These are phyloP conservation scores for Limnephilus auricula DNA, from an alignment of 2,888 invertebrate species.

Conservation along the genomic window DNA sequence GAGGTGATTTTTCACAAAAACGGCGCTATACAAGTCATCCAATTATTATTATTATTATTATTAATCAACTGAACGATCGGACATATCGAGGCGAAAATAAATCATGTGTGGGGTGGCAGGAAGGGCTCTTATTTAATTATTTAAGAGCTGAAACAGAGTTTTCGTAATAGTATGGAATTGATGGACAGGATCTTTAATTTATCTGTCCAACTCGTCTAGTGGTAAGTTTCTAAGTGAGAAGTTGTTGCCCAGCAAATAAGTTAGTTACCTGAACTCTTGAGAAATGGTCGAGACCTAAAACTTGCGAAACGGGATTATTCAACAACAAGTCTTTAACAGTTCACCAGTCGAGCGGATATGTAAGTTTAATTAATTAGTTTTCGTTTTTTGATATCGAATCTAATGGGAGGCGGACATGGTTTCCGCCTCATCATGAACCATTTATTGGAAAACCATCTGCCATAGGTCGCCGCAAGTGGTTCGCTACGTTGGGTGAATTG, in stretches of 20 bases:
- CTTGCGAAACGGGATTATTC: neutral
- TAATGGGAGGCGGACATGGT: too few species aligned
- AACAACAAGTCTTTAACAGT: neutral
- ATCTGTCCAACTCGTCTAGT: neutral
- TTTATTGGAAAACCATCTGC: too few species aligned
- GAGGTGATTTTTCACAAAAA: too few species aligned
- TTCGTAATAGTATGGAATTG: neutral
- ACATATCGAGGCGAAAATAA: neutral
- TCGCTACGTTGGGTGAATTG: too few species aligned
- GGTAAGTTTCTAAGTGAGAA: neutral
- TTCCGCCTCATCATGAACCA: too few species aligned
- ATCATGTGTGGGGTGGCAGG: neutral
- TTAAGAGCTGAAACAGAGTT: neutral
- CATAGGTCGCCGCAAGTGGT: too few species aligned
- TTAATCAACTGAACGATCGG: too few species aligned
- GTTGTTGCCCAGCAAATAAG: neutral
- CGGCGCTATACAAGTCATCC: too few species aligned
- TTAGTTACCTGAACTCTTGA: neutral
- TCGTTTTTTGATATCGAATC: too few species aligned
- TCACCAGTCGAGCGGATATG: neutral
- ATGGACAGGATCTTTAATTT: neutral
- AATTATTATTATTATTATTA: too few species aligned
- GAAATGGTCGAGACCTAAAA: neutral
- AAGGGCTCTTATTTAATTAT: neutral
- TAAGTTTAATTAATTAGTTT: neutral